These are phyloP conservation scores for Palythoa grandis DNA, from an alignment of 92 coral and sea anemone species.

Conservation along the genomic window DNA sequence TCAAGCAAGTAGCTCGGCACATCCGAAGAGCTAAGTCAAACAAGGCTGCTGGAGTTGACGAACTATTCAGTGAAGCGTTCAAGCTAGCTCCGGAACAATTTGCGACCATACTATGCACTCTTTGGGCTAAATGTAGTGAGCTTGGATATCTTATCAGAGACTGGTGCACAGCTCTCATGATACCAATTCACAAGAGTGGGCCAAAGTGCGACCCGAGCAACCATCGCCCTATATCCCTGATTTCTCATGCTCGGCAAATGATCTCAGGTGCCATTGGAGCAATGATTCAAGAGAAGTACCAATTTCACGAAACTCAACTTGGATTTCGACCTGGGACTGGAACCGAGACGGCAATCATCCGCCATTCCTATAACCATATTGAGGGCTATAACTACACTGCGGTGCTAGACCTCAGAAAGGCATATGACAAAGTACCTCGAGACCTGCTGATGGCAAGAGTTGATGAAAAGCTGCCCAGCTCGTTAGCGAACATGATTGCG, in stretches of 20 bases:
- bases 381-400: background rate
- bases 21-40: background rate
- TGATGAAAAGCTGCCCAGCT: background rate
- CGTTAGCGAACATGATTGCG: background rate
- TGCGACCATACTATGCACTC: background rate
- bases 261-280: background rate
- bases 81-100: background rate
- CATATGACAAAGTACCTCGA: background rate
- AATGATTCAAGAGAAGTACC: background rate
- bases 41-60: background rate
- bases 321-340: background rate
- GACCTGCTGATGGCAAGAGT: background rate
- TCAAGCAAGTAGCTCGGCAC: background rate
- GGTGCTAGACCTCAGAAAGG: background rate
- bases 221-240: background rate
- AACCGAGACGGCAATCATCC: background rate
- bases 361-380: background rate
- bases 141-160: background rate
- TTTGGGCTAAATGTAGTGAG: background rate
- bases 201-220: background rate
- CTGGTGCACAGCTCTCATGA: background rate
- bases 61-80: background rate
- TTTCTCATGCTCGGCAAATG: background rate
- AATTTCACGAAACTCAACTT: background rate
- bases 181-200: background rate